Base-by-base conservation (phyloP, 2,888 invertebrate genomes). In the Tipula lateralis region DNA sequence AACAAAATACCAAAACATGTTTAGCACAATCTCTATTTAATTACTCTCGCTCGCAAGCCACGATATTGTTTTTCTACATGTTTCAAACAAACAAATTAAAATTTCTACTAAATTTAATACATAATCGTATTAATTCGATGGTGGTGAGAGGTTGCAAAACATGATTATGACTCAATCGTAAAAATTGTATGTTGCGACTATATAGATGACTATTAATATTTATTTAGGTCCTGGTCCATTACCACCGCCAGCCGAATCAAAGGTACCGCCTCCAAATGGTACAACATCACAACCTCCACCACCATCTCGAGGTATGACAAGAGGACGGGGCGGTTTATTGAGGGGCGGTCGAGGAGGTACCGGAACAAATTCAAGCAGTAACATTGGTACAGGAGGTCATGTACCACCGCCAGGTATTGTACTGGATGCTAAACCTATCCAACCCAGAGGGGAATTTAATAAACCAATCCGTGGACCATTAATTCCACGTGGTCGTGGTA, bases 261-360 rank as follows among this genome's bases (percentile, higher is more conserved):
- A 88, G 82, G 86, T 86, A 7, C 36, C 87, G 5, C 83, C 86
- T 84, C 86, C 87, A 86, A 6, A 84, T 87, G 29, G 84, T 85
- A 16, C 80, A 82, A 30, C 32, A 19, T 13, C 50, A 16, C 87
- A 7, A 87, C 1, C 88, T 87, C 85, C 86, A 84, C 1, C 88
- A 87, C 85, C 86, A 84, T 83, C 84, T 29, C 87, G 90, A 2
- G 88, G 88, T 34, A 86, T 86, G 7, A 87, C 88, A 81, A 89
- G 88, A 2, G 88, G 89, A 9, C 88, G 89, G 66, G 88, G 90
- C n/a, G 88, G 88, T 29, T 88, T 88, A 7, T 87, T 88, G 30
- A 87, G 88, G 1, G 88, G 89, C 12, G 88, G 89, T 39, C 88
- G 90, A n/a, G 88, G 89, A 36, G 87, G 88, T n/a, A 89, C 89